These are phyloP conservation scores for Scleropages formosus DNA, from an alignment of 2,797 vertebrate genomes.

Conservation along the genomic window DNA sequence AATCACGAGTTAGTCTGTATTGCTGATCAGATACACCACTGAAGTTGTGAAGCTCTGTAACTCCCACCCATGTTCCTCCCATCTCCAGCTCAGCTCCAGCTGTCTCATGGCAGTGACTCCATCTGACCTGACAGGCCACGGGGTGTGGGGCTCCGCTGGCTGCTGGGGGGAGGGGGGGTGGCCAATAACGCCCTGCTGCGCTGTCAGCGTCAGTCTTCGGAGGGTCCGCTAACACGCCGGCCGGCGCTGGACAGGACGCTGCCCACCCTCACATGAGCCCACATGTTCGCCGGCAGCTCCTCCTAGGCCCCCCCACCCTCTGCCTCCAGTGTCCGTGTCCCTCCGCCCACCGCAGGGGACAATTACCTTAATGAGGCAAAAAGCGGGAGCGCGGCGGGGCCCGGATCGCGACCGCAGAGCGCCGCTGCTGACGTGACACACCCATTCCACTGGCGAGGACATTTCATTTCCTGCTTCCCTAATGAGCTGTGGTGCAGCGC, in stretches of 20 bases:
- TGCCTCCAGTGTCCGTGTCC: slow-evolving; percentile 48
- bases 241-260: too few species aligned
- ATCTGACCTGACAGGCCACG: neutral
- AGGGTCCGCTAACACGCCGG: neutral
- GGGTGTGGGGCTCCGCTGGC: neutral
- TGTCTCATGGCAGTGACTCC: slow-evolving; percentile 5
- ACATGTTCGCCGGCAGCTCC: neutral
- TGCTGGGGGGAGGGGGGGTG: slow-evolving; percentile 47
- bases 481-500: slow-evolving; percentile 79
- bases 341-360: slow-evolving; percentile 69
- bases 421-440: slow-evolving; percentile 64
- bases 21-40: slow-evolving; percentile 42
- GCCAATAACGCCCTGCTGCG: slow-evolving; percentile 47
- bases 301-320: slow-evolving; percentile 51
- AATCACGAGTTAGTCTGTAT: slow-evolving; percentile 20
- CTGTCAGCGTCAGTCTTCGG: slow-evolving; percentile 49
- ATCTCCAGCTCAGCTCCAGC: slow-evolving; percentile 5
- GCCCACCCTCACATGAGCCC: too few species aligned
- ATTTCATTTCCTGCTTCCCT: slow-evolving; percentile 94
- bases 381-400: slow-evolving; percentile 68
- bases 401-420: slow-evolving; percentile 67
- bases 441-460: slow-evolving; percentile 77
- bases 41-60: slow-evolving; percentile 37
- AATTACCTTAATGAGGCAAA: slow-evolving; percentile 87
- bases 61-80: slow-evolving; percentile 34